phyloP scores from a whole-genome alignment of 2,797 vertebrate genomes.

The Esox lucius region DNA sequence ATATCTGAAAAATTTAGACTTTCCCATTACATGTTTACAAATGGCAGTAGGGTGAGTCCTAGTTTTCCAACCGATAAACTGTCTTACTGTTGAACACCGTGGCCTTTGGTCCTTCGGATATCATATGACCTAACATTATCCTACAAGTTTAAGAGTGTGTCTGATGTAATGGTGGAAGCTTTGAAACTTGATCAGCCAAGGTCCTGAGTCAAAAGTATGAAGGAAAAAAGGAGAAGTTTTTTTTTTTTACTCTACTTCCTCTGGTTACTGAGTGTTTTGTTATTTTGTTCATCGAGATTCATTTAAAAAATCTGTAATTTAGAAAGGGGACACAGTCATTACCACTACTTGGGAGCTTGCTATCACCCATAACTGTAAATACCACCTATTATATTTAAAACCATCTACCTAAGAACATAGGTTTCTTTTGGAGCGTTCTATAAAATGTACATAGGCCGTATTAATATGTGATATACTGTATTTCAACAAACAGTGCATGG shows the following conservation, averaged over 20 bases:
- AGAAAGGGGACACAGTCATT: slow-evolving; percentile 23
- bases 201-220: slow-evolving; percentile 40
- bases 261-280: slow-evolving; percentile 35
- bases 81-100: background rate
- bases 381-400: background rate
- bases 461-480: too few species aligned
- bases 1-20: background rate
- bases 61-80: slow-evolving; percentile 26
- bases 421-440: background rate
- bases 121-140: background rate
- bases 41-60: slow-evolving; percentile 58
- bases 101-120: background rate
- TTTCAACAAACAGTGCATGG: too few species aligned
- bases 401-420: background rate
- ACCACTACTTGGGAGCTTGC: background rate
- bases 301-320: slow-evolving; percentile 20
- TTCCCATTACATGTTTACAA: background rate
- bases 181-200: slow-evolving; percentile 46
- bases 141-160: background rate
- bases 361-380: background rate
- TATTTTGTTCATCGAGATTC: slow-evolving; percentile 23
- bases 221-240: slow-evolving; percentile 29
- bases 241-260: slow-evolving; percentile 34
- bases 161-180: background rate
- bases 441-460: background rate